A percentile compares a stretch with the other conserved stretches of the same genome.
Conservation (phyloP, 37 sponge, comb jelly and placozoan species). For the Bolinopsis microptera region DNA sequence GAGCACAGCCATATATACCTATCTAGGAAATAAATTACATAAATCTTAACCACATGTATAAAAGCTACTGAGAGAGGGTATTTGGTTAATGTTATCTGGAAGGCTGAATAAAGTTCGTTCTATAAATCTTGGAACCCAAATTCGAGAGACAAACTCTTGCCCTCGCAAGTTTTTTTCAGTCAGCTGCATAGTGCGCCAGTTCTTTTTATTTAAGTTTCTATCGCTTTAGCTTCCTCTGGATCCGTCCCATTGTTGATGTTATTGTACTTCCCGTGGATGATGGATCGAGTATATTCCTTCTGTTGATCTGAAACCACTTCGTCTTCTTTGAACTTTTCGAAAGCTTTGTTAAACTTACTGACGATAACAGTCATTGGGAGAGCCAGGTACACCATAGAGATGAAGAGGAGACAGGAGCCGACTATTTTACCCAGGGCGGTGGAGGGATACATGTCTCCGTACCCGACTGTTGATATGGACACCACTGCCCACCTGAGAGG, state of each 20-base stretch:
- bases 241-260: too few relatives aligned
- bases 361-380: slow-evolving; percentile 60
- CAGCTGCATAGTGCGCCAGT: too few relatives aligned
- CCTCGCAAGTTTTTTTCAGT: too few relatives aligned
- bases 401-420: slow-evolving; percentile 46
- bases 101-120: too few relatives aligned
- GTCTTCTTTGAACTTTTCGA: slow-evolving; percentile 42
- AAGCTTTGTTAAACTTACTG: slow-evolving; percentile 40
- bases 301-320: not conserved
- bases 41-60: not conserved
- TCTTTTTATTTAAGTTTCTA: too few relatives aligned
- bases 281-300: not conserved
- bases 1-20: too few relatives aligned
- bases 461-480: slow-evolving; percentile 36
- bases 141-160: too few relatives aligned
- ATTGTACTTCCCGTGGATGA: not conserved
- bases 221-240: too few relatives aligned
- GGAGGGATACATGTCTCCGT: slow-evolving; percentile 24
- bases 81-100: too few relatives aligned
- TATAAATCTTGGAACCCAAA: too few relatives aligned
- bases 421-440: slow-evolving; percentile 19
- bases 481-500: slow-evolving; percentile 44
- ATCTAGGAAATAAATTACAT: not conserved
- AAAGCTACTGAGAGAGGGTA: not conserved
- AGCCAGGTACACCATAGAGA: slow-evolving; percentile 33